Percentiles rank a stretch among this genome's conserved stretches.
Conservation (phyloP, 2,113 vertebrate genomes). For the Genyomyrus donnyi region DNA sequence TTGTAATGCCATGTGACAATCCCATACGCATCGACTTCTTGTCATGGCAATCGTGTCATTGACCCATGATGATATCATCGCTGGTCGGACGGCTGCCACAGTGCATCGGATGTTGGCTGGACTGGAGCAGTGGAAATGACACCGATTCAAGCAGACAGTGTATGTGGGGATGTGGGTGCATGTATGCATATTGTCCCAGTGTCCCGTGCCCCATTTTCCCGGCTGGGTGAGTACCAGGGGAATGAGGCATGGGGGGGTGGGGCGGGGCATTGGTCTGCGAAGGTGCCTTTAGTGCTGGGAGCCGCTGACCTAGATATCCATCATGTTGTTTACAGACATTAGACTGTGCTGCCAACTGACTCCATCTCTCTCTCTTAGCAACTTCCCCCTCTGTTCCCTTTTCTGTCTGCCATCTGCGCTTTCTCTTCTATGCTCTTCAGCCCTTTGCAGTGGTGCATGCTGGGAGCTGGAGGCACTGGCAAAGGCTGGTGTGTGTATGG, state of each 20-base stretch:
- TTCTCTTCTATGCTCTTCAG: background rate
- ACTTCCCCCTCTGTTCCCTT: constrained; percentile 1
- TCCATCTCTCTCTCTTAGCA: background rate
- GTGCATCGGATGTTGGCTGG: background rate
- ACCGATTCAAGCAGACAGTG: background rate
- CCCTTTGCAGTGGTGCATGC: background rate
- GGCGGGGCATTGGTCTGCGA: constrained; percentile 8
- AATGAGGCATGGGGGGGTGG: background rate
- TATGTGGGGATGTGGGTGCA: background rate
- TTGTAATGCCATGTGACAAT: constrained; percentile 1
- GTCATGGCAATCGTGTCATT: background rate
- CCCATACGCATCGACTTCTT: background rate
- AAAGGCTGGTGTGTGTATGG: background rate
- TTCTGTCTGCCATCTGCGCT: background rate
- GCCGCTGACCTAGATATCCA: constrained; percentile 18
- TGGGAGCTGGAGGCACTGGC: background rate
- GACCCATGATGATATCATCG: background rate
- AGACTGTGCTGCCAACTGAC: constrained; percentile 2
- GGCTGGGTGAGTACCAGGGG: constrained; percentile 14
- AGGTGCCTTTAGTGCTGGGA: constrained; percentile 13
- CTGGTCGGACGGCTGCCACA: background rate
- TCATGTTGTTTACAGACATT: constrained; percentile 14
- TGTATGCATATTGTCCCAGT: constrained; percentile 4
- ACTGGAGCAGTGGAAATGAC: background rate
- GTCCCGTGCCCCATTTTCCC: constrained; percentile 8